A percentile compares a stretch with the other conserved stretches of the same genome.
phyloP scores from a whole-genome alignment of 2,888 invertebrate genomes.

The Candidula unifasciata region DNA sequence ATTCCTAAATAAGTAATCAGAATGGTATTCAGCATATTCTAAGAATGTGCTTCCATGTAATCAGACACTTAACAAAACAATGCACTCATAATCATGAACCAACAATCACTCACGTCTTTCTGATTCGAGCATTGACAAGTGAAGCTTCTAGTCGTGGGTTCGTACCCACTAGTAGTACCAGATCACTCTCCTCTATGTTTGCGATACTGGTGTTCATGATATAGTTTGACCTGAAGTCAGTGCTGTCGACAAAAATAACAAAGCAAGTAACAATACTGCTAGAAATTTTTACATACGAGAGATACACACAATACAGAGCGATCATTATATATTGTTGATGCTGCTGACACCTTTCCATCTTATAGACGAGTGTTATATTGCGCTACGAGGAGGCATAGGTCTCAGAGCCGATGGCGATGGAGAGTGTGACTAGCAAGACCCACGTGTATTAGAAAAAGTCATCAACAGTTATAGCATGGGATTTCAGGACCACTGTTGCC shows the following conservation, averaged over 20 bases:
- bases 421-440: too few species aligned
- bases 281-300: background rate
- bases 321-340: too few species aligned
- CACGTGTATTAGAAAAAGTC: too few species aligned
- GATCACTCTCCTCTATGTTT: conserved; percentile 94
- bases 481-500: too few species aligned
- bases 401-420: too few species aligned
- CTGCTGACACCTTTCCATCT: too few species aligned
- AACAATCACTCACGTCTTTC: conserved; percentile 83
- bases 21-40: too few species aligned
- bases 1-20: too few species aligned
- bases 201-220: conserved; percentile 93
- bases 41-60: too few species aligned
- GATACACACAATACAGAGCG: background rate
- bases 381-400: too few species aligned
- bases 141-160: conserved; percentile 99
- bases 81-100: background rate
- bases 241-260: conserved; percentile 79
- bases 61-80: background rate
- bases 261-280: background rate
- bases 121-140: conserved; percentile 93
- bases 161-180: conserved; percentile 93
- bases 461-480: too few species aligned
- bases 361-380: too few species aligned
- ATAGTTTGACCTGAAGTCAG: conserved; percentile 93